A percentile compares a stretch with the other conserved stretches of the same genome.
Evolutionary conservation across 2,888 invertebrate genomes (phyloP).

Genomic region (Laspeyria flexula): DNA sequence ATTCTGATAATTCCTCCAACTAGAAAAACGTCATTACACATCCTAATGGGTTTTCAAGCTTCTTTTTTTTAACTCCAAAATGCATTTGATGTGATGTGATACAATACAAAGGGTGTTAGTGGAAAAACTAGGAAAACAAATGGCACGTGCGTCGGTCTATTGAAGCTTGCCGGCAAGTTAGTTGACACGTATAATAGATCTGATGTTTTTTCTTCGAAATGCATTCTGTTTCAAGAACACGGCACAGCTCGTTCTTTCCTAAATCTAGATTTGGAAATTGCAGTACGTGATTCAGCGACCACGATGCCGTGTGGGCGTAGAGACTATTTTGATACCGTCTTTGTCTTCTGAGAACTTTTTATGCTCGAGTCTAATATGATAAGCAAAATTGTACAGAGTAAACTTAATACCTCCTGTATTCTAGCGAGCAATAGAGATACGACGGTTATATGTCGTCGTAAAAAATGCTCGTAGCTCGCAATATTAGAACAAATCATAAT

Average conservation of each 20-base stretch:
- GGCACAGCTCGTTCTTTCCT: constrained; percentile 59
- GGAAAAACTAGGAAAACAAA: constrained; percentile 64
- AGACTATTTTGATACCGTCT: constrained; percentile 50
- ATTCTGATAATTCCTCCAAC: constrained; percentile 36
- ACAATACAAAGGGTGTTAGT: constrained; percentile 40
- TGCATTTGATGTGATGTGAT: constrained; percentile 42
- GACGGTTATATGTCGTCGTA: constrained; percentile 25
- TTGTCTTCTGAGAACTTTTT: constrained; percentile 52
- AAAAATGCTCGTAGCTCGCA: constrained; percentile 31
- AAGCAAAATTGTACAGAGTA: constrained; percentile 47
- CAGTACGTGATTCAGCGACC: constrained; percentile 68
- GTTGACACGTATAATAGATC: constrained; percentile 69
- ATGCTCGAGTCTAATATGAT: constrained; percentile 48
- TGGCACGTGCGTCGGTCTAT: constrained; percentile 58
- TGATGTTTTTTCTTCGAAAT: constrained; percentile 69
- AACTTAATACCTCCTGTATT: constrained; percentile 34
- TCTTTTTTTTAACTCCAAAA: constrained; percentile 26
- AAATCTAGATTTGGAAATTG: constrained; percentile 76
- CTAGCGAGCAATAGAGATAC: constrained; percentile 27
- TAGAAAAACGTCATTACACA: constrained; percentile 46
- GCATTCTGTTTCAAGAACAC: constrained; percentile 68
- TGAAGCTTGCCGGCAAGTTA: constrained; percentile 59
- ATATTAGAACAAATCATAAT: constrained; percentile 50
- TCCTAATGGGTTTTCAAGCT: constrained; percentile 32
- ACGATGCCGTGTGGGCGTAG: constrained; percentile 57